These are phyloP conservation scores for Drosophila obscura DNA, from an alignment of 1,140 invertebrate species.

Conservation along the genomic window DNA sequence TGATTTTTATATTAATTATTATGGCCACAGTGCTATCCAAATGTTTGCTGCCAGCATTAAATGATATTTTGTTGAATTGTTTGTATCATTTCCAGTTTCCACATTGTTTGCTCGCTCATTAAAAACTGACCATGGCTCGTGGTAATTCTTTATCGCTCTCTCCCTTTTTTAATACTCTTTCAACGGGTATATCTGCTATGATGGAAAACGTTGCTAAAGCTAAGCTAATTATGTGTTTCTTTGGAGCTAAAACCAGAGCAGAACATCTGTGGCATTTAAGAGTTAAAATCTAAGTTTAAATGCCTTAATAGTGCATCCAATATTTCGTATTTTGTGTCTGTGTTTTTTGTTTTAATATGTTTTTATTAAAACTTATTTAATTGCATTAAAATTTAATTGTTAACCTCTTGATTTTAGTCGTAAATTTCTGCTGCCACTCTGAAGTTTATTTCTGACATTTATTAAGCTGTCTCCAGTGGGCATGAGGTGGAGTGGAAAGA, in stretches of 20 bases:
- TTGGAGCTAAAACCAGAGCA: too few species aligned
- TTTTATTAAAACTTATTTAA: constrained; percentile 11
- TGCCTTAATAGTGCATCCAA: not conserved
- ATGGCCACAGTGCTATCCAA: constrained; percentile 26
- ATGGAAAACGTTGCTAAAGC: too few species aligned
- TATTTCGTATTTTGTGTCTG: not conserved
- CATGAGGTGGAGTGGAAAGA: constrained; percentile 24
- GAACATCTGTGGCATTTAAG: too few species aligned
- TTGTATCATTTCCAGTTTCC: constrained; percentile 5
- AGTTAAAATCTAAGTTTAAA: too few species aligned
- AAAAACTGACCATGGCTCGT: constrained; percentile 34
- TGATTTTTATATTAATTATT: constrained; percentile 76
- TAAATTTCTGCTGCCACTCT: constrained; percentile 11
- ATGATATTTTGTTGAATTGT: constrained; percentile 35
- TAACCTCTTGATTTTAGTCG: constrained; percentile 27
- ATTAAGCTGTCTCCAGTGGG: constrained; percentile 58
- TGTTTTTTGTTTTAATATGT: not conserved
- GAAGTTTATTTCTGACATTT: constrained; percentile 60
- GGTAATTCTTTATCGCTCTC: not conserved
- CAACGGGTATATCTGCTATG: not conserved
- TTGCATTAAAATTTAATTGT: constrained; percentile 36
- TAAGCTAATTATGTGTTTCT: too few species aligned
- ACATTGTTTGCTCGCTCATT: constrained; percentile 61
- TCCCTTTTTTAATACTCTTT: constrained; percentile 1
- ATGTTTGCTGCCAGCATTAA: constrained; percentile 55